phyloP scores from a whole-genome alignment of 2,797 vertebrate genomes.

The Sebastes steindachneri region DNA sequence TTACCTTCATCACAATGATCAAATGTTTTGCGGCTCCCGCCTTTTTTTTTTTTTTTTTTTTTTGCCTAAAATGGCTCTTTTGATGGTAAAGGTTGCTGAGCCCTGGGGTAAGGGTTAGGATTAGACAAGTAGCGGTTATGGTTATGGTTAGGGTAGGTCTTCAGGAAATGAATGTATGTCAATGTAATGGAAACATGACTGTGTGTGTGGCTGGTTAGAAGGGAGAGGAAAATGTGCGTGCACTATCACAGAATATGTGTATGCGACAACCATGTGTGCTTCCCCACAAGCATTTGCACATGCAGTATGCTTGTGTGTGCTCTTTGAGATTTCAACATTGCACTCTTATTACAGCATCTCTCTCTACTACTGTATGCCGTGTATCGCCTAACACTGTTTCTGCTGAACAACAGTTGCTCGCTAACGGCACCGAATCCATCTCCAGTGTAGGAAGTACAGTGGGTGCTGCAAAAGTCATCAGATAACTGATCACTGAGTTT shows the following conservation, averaged over 20 bases:
- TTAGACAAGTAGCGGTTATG: too few relatives aligned
- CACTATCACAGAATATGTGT: background rate
- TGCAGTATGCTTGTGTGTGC: background rate
- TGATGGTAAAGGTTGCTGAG: too few relatives aligned
- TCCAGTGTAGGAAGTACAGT: constrained; percentile 51
- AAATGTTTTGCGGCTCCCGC: too few relatives aligned
- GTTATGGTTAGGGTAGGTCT: too few relatives aligned
- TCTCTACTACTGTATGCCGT: background rate
- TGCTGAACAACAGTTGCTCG: constrained; percentile 24
- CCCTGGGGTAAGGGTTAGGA: too few relatives aligned
- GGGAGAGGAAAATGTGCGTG: background rate
- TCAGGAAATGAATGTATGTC: too few relatives aligned
- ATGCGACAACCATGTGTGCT: background rate
- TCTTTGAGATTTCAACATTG: constrained; percentile 34
- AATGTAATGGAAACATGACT: too few relatives aligned
- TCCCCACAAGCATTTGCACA: background rate
- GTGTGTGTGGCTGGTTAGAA: too few relatives aligned
- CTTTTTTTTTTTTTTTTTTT: too few relatives aligned
- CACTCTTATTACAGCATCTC: constrained; percentile 47
- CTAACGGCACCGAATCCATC: constrained; percentile 20
- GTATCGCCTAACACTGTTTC: constrained; percentile 19
- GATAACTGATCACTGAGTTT: constrained; percentile 30
- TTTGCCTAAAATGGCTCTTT: too few relatives aligned
- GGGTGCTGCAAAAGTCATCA: constrained; percentile 53
- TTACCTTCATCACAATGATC: too few relatives aligned